Conservation (phyloP, 2,113 vertebrate genomes). For the Solea senegalensis region DNA sequence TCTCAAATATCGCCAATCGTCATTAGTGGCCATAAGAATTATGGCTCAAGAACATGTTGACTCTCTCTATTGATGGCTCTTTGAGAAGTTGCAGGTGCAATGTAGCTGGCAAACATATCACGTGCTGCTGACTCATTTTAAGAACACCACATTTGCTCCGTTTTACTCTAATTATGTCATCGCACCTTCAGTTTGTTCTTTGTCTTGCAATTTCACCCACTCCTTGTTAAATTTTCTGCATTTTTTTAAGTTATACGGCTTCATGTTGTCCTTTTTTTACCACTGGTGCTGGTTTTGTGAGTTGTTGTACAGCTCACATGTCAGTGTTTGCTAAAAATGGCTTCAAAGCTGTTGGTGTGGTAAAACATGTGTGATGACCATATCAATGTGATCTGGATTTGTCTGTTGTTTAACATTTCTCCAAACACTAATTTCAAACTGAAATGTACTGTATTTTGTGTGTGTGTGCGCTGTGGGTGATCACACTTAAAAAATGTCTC, state of each 20-base stretch:
- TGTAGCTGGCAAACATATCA: slow-evolving; percentile 94
- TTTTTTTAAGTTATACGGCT: slow-evolving; percentile 20
- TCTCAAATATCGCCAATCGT: background rate
- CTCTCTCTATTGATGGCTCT: slow-evolving; percentile 69
- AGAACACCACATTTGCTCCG: background rate
- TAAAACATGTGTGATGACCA: background rate
- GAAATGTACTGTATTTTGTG: slow-evolving; percentile 7
- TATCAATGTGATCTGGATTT: background rate
- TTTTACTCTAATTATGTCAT: background rate
- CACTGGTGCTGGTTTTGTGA: slow-evolving; percentile 1
- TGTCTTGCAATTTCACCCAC: background rate
- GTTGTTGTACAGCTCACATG: background rate
- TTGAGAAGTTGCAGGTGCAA: slow-evolving; percentile 73
- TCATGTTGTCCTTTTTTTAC: slow-evolving; percentile 42
- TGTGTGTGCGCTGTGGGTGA: slow-evolving; percentile 1
- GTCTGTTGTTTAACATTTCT: background rate
- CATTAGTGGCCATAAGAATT: background rate
- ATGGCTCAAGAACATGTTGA: background rate
- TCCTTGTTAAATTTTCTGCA: background rate
- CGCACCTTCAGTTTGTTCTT: background rate
- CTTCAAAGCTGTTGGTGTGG: slow-evolving; percentile 16
- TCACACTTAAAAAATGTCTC: slow-evolving; percentile 15
- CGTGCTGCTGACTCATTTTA: slow-evolving; percentile 44
- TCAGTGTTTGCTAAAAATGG: slow-evolving; percentile 11
- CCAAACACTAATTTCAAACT: background rate